Conservation (phyloP, 2,797 vertebrate genomes). For the Rhinoraja longicauda region DNA sequence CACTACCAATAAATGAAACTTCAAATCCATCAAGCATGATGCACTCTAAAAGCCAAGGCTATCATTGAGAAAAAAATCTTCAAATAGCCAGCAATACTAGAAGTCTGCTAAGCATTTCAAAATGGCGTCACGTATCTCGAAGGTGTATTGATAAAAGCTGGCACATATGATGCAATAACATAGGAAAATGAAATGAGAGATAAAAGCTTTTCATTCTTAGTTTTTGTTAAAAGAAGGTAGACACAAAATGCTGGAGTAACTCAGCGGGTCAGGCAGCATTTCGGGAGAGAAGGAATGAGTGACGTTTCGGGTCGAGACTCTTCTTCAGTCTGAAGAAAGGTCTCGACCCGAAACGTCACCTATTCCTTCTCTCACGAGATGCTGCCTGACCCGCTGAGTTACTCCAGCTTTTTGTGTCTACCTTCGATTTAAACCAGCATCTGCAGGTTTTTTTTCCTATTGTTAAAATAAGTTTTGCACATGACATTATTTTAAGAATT, state of each 20-base stretch:
- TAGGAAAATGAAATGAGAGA: background rate
- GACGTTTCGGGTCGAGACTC: no score
- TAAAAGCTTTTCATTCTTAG: background rate
- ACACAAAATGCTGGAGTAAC: no score
- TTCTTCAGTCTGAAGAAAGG: no score
- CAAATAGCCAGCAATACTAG: background rate
- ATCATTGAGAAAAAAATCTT: background rate
- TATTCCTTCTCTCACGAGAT: no score
- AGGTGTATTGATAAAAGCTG: background rate
- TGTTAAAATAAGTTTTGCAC: background rate
- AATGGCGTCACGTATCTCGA: background rate
- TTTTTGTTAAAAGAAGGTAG: background rate
- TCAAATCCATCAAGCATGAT: background rate
- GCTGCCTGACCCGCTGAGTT: no score
- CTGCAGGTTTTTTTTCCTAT: no score
- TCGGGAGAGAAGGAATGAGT: no score
- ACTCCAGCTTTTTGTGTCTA: no score
- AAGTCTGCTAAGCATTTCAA: slow-evolving; percentile 27
- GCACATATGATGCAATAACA: background rate
- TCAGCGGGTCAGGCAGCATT: no score
- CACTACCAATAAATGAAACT: background rate
- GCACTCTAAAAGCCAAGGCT: background rate
- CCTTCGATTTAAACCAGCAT: no score
- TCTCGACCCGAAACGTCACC: no score
- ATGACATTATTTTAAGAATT: background rate